Percentiles rank a stretch among this genome's conserved stretches.
Conservation (phyloP, 2,888 invertebrate genomes). For the Hypomecis punctinalis region DNA sequence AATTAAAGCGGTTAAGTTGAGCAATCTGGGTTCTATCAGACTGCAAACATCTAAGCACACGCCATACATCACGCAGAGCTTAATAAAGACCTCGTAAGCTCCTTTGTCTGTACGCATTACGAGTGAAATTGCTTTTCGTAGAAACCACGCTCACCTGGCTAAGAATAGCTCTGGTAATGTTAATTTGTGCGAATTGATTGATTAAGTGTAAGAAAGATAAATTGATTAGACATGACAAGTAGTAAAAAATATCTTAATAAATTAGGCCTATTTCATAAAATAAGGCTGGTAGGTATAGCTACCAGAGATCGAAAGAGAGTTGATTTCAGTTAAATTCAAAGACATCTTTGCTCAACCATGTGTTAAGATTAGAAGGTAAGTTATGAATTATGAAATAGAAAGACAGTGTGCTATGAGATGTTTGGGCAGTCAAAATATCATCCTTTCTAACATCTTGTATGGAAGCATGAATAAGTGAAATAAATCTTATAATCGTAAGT, state of each 20-base stretch:
- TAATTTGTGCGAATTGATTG: constrained; percentile 36
- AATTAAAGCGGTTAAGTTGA: no score
- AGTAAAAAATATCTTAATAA: background rate
- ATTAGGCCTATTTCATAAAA: background rate
- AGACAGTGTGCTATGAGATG: no score
- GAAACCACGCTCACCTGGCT: constrained; percentile 47
- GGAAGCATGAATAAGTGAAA: no score
- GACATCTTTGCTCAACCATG: no score
- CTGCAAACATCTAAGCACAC: constrained; percentile 27
- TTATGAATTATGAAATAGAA: no score
- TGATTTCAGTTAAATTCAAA: no score
- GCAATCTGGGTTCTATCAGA: constrained; percentile 12
- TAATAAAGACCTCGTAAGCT: constrained; percentile 43
- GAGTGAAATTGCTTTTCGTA: constrained; percentile 60
- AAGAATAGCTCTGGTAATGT: constrained; percentile 32
- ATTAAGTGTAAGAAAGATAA: constrained; percentile 15
- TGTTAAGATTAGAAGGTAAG: no score
- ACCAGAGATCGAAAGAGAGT: no score
- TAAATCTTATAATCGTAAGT: no score
- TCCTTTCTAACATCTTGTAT: no score
- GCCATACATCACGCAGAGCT: constrained; percentile 38
- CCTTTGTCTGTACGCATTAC: constrained; percentile 44
- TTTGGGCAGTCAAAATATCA: no score
- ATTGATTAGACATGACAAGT: background rate
- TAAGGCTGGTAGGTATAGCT: no score